phyloP scores from a whole-genome alignment of 1,140 invertebrate species.

The Ylistrum balloti region DNA sequence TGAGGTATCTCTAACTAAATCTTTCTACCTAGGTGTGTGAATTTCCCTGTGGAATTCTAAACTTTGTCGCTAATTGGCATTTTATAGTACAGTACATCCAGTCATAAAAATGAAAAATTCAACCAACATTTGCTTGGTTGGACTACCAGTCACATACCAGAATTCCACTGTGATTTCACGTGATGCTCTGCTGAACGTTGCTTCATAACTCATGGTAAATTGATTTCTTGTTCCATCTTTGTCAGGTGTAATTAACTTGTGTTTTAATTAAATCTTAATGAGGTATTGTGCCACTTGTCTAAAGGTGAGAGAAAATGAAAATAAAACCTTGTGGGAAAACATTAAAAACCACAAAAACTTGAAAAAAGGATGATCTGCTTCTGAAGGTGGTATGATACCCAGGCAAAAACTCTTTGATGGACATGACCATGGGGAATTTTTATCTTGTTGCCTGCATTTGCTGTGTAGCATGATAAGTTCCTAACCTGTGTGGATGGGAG shows the following conservation, averaged over 20 bases:
- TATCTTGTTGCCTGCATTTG: constrained; percentile 24
- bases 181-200: not conserved
- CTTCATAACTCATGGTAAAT: constrained; percentile 39
- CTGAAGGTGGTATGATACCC: not conserved
- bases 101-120: constrained; percentile 40
- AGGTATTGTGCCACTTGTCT: constrained; percentile 37
- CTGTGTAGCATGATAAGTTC: constrained; percentile 24
- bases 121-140: constrained; percentile 33
- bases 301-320: constrained; percentile 39
- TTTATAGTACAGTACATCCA: constrained; percentile 51
- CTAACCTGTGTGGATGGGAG: constrained; percentile 14
- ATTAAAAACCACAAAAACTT: constrained; percentile 35
- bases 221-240: constrained; percentile 26
- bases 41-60: constrained; percentile 58
- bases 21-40: constrained; percentile 45
- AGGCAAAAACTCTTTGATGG: constrained; percentile 20
- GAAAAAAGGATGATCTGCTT: not conserved
- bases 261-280: constrained; percentile 30
- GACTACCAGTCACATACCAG: not conserved
- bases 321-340: constrained; percentile 39
- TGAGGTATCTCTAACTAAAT: constrained; percentile 26
- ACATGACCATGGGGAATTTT: not conserved
- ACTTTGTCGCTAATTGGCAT: constrained; percentile 57
- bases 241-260: constrained; percentile 34
- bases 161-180: constrained; percentile 1